Evolutionary conservation across 2,888 invertebrate species (phyloP), one percentile per base, ranked within the genome.

Genomic region (Apodemia zela): DNA sequence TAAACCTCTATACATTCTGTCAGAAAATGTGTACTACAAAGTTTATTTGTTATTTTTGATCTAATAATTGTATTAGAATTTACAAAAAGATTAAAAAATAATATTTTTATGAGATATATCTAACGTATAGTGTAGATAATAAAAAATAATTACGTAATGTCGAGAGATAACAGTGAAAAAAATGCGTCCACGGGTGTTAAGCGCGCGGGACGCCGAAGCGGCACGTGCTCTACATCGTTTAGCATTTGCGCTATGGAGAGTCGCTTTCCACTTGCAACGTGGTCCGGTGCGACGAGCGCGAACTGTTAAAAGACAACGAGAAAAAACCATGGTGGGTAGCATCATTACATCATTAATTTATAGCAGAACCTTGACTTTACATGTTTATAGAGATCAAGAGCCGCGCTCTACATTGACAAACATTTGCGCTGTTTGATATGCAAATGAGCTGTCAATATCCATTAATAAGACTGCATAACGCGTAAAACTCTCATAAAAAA

Each of bases 241-340:
- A 45, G 95, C 95, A 49, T 95, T 95, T 76, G 95, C 95, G 38
- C 90, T 96, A 67, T 95, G 95, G 95, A 94, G 95, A 72, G 95
- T 94, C 63, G 94, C 95, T 57, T 94, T 95, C 78, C 93, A 95
- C 77, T 92, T 95, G 70, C 95, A 95, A 81, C 82, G 93, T 75
- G 86, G 85, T 21, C 82, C 79, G 1, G 68, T 74, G 2, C 68
- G 65, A 3, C 70, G 69, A 0, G 63, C 73, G 1, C 74, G 73
- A 45, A 62, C 69, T 18, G 8, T 63, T 17, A 49, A 18, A n/a
- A 66, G 68, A 38, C 62, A 63, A 2, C 63, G 63, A 13, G 65
- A 69, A 21, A 63, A 66, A 47, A 59, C 61, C 8, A 67, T 68
- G 88, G 88, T 88, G 74, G 70, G 86, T 84, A 38, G 45, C 21